These are phyloP conservation scores for Ormyrus pomaceus DNA, from an alignment of 2,888 invertebrate genomes.

Conservation along the genomic window DNA sequence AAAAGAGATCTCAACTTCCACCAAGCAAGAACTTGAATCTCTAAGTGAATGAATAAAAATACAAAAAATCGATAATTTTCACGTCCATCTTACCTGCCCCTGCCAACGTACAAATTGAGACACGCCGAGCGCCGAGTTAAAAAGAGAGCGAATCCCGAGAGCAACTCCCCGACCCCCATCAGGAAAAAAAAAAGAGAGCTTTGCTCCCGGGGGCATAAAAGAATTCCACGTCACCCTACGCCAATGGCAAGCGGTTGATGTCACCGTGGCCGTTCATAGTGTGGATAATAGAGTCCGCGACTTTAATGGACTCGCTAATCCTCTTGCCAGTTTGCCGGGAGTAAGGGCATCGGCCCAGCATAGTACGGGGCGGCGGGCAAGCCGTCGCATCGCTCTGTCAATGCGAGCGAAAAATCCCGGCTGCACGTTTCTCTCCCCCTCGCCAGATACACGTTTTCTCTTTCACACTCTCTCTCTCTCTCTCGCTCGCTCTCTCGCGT, in stretches of 20 bases:
- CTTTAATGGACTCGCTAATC: constrained; percentile 76
- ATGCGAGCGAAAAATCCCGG: constrained; percentile 61
- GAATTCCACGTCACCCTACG: constrained; percentile 56
- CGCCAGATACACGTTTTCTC: constrained; percentile 36
- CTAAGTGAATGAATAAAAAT: too few species aligned
- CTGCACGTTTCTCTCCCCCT: constrained; percentile 30
- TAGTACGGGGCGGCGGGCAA: constrained; percentile 57
- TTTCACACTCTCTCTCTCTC: constrained; percentile 52
- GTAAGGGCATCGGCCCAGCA: constrained; percentile 47
- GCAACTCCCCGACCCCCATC: too few species aligned
- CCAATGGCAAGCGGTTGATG: constrained; percentile 70
- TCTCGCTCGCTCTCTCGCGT: neutral
- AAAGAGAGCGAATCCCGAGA: too few species aligned
- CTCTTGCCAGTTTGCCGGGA: constrained; percentile 73
- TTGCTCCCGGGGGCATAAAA: constrained; percentile 30
- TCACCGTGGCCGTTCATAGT: constrained; percentile 70
- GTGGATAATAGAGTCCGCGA: constrained; percentile 76
- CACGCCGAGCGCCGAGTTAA: neutral
- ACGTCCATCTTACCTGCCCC: neutral
- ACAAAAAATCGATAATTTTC: too few species aligned
- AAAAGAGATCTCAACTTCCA: too few species aligned
- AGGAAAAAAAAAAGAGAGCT: constrained; percentile 12
- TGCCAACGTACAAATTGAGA: constrained; percentile 17
- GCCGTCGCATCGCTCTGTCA: constrained; percentile 60
- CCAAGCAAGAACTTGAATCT: too few species aligned